A percentile compares a stretch with the other conserved stretches of the same genome.
Evolutionary conservation across 2,113 vertebrate species (phyloP).

Genomic region (Megalops atlanticus): DNA sequence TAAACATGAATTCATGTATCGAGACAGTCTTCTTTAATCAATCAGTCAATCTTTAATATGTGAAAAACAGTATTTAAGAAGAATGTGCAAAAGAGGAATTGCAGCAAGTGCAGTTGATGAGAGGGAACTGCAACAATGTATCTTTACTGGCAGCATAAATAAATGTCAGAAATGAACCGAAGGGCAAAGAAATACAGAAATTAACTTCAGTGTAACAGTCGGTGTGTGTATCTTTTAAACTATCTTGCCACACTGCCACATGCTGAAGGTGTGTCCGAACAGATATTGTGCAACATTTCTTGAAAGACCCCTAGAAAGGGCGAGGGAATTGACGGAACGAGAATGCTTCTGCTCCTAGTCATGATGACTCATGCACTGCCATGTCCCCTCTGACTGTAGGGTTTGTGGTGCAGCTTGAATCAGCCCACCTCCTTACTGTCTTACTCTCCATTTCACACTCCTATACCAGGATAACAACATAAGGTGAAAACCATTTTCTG

Average conservation of each 20-base stretch:
- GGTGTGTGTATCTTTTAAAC: neutral
- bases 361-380: neutral
- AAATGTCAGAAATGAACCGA: neutral
- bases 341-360: neutral
- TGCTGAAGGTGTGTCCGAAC: neutral
- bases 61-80: constrained; percentile 14
- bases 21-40: no score
- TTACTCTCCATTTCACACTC: no score
- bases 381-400: neutral
- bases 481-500: no score
- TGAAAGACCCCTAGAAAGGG: neutral
- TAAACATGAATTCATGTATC: no score
- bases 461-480: no score
- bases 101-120: neutral
- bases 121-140: neutral
- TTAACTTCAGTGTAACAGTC: neutral
- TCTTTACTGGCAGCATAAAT: neutral
- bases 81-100: neutral
- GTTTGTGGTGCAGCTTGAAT: no score
- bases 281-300: neutral
- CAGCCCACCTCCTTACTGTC: no score
- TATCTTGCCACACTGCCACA: no score
- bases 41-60: neutral
- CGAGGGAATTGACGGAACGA: neutral
- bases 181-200: neutral